These are phyloP conservation scores for Calcarius lapponicus DNA, from an alignment of 2,797 vertebrate species.

Conservation along the genomic window DNA sequence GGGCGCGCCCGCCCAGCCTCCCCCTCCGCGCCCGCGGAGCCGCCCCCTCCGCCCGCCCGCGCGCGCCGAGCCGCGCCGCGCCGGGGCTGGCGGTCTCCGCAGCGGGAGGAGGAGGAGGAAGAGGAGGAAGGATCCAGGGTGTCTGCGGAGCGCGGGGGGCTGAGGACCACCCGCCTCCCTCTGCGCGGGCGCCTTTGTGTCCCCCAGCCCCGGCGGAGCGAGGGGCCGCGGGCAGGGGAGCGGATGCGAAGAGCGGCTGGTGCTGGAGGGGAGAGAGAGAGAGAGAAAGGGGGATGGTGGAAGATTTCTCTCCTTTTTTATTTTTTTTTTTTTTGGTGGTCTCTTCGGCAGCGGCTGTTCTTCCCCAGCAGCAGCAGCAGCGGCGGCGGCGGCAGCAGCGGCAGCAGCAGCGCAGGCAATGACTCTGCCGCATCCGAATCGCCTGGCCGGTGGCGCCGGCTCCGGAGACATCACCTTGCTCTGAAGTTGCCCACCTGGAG, in stretches of 20 bases:
- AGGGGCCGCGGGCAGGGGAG: slow-evolving; percentile 70
- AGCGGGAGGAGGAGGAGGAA: background rate
- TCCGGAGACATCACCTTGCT: slow-evolving; percentile 42
- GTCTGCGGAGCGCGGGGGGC: background rate
- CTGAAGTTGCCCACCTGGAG: slow-evolving; percentile 73
- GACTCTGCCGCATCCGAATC: slow-evolving; percentile 57
- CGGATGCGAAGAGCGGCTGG: slow-evolving; percentile 64
- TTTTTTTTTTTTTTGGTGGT: slow-evolving; percentile 9
- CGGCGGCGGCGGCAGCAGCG: background rate
- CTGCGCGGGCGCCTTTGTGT: slow-evolving; percentile 55
- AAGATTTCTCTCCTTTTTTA: background rate
- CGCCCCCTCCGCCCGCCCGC: background rate
- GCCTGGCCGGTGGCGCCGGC: slow-evolving; percentile 47
- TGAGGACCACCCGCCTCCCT: slow-evolving; percentile 18
- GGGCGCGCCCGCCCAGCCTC: background rate
- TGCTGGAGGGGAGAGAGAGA: background rate
- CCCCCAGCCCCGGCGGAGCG: slow-evolving; percentile 46
- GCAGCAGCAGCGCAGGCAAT: slow-evolving; percentile 33
- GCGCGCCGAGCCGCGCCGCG: background rate
- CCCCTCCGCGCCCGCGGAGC: background rate
- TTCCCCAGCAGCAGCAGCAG: background rate
- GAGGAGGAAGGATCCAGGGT: slow-evolving; percentile 7
- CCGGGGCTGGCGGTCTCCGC: background rate
- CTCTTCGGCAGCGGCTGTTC: slow-evolving; percentile 60
- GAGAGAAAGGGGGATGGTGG: slow-evolving; percentile 63